Conservation (phyloP, 1,140 invertebrate genomes). For the Brachionus plicatilis region DNA sequence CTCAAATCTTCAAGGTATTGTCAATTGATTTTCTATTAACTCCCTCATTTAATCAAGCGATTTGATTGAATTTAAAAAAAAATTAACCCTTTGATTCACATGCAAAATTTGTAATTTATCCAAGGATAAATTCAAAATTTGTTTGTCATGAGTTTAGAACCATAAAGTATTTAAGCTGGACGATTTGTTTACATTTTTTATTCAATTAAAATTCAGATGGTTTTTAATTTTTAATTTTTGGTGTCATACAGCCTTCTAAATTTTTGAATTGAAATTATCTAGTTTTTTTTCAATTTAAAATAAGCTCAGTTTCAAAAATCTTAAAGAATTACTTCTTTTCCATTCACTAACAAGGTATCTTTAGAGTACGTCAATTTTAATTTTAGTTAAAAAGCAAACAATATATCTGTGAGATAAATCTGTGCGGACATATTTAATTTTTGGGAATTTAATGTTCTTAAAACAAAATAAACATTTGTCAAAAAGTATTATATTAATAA, state of each 20-base stretch:
- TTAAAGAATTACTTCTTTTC: not conserved
- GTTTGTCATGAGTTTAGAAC: not conserved
- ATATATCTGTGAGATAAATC: not conserved
- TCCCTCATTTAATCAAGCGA: not conserved
- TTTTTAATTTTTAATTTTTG: not conserved
- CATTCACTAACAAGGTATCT: not conserved
- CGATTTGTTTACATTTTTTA: not conserved
- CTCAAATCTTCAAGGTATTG: not conserved
- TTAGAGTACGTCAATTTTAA: not conserved
- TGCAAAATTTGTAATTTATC: not conserved
- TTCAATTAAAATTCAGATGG: not conserved
- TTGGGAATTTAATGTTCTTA: not conserved
- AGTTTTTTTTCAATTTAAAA: no score
- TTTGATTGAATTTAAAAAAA: not conserved
- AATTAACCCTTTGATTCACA: not conserved
- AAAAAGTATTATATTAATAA: not conserved
- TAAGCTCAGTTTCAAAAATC: not conserved
- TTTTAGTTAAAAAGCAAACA: not conserved
- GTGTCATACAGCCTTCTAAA: not conserved
- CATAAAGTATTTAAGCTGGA: not conserved
- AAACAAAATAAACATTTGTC: not conserved
- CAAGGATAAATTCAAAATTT: not conserved
- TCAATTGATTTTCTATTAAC: not conserved
- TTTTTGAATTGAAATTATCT: no score
- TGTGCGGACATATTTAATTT: not conserved